Percentiles rank a stretch among this genome's conserved stretches.
phyloP scores from a whole-genome alignment of 2,888 invertebrate genomes.

The Diplazon laetatorius region DNA sequence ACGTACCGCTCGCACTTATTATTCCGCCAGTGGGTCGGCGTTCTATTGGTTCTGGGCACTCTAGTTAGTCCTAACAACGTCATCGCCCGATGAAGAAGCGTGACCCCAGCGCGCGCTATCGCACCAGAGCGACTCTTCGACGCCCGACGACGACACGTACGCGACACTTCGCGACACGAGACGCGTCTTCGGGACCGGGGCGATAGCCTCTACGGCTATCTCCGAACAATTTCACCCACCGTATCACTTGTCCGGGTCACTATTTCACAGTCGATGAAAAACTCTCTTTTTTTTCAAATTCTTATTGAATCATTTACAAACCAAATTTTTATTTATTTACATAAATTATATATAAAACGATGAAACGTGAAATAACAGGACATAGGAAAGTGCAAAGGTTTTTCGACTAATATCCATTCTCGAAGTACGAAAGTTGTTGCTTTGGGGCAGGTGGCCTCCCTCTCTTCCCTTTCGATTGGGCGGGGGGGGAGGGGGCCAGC shows the following conservation, averaged over 20 bases:
- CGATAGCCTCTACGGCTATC: conserved; percentile 1
- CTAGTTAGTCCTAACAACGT: conserved; percentile 65
- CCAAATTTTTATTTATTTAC: too few species aligned
- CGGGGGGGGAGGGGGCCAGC: conserved; percentile 18
- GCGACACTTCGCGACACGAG: conserved; percentile 9
- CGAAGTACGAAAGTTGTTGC: conserved; percentile 30
- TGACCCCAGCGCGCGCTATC: conserved; percentile 30
- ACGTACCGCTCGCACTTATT: conserved; percentile 64
- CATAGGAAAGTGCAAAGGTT: too few species aligned
- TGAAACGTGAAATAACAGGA: too few species aligned
- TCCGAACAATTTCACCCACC: conserved; percentile 2
- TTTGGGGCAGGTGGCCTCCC: conserved; percentile 13
- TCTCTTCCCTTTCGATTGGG: conserved; percentile 27
- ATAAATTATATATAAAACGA: too few species aligned
- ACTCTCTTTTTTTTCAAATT: too few species aligned
- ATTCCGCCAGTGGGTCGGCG: conserved; percentile 57
- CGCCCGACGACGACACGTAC: conserved; percentile 27
- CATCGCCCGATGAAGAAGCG: conserved; percentile 59
- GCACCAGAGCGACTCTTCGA: conserved; percentile 16
- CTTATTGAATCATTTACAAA: too few species aligned
- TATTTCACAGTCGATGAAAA: too few species aligned
- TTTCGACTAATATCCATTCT: conserved; percentile 37
- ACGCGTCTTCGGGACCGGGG: background rate
- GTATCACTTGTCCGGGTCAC: background rate
- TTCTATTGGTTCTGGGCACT: conserved; percentile 57